These are phyloP conservation scores for Heteromurus nitidus DNA, from an alignment of 2,888 invertebrate genomes.

Conservation along the genomic window DNA sequence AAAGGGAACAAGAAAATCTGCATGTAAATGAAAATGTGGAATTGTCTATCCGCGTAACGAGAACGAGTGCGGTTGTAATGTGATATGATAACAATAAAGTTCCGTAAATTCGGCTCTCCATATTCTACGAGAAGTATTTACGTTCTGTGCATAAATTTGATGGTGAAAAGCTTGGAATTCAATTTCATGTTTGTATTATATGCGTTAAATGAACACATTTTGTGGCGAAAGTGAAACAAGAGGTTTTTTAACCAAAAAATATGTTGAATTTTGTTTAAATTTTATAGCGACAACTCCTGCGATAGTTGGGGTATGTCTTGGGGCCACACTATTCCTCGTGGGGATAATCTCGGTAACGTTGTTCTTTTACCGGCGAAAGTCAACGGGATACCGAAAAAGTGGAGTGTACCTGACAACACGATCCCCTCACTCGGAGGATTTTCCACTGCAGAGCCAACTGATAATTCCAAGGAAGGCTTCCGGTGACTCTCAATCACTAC, in stretches of 20 bases:
- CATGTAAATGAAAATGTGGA: constrained; percentile 34
- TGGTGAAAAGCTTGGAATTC: constrained; percentile 49
- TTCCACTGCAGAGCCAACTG: constrained; percentile 70
- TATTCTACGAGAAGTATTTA: constrained; percentile 32
- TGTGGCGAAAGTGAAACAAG: neutral
- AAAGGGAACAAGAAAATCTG: constrained; percentile 10
- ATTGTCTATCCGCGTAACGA: neutral
- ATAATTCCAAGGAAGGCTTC: constrained; percentile 68
- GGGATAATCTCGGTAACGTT: constrained; percentile 81
- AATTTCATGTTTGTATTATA: constrained; percentile 8
- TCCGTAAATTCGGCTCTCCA: constrained; percentile 29
- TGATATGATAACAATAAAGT: constrained; percentile 25
- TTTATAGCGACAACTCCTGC: constrained; percentile 78
- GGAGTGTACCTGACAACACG: constrained; percentile 71
- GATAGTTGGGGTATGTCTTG: constrained; percentile 81
- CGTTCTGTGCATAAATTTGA: constrained; percentile 51
- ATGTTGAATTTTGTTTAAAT: constrained; percentile 25
- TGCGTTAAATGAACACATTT: too few species aligned
- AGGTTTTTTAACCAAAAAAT: too few species aligned
- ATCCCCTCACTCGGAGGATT: constrained; percentile 71
- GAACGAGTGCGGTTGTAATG: too few species aligned
- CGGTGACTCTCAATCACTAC: constrained; percentile 54
- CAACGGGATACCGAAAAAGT: constrained; percentile 74
- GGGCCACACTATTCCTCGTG: constrained; percentile 79
- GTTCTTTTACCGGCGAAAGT: constrained; percentile 81